Evolutionary conservation across 2,888 invertebrate species (phyloP).

Genomic region (Drosophila stalkeri): DNA sequence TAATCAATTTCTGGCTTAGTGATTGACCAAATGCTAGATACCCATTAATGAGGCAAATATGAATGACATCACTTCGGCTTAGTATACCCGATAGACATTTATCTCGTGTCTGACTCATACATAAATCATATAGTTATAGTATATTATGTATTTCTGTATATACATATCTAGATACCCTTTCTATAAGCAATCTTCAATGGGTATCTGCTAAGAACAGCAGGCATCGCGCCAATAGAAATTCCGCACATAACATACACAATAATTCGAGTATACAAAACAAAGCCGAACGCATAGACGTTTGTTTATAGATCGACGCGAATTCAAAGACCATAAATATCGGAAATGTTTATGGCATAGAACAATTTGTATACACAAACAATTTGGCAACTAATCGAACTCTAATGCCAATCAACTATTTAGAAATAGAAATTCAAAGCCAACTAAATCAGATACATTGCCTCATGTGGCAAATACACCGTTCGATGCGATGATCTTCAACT

Average conservation of each 20-base stretch:
- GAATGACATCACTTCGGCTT: background rate
- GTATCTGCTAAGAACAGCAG: slow-evolving; percentile 23
- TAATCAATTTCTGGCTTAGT: background rate
- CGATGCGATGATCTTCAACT: slow-evolving; percentile 55
- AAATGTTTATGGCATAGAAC: slow-evolving; percentile 6
- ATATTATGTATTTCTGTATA: background rate
- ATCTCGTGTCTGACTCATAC: background rate
- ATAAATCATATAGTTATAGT: background rate
- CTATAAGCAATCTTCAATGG: background rate
- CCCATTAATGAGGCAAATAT: background rate
- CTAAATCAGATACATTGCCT: slow-evolving; percentile 26
- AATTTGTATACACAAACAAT: slow-evolving; percentile 30
- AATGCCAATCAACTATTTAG: slow-evolving; percentile 48
- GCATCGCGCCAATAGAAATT: slow-evolving; percentile 55
- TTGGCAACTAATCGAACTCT: slow-evolving; percentile 43
- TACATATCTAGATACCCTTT: background rate
- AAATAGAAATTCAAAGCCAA: slow-evolving; percentile 50
- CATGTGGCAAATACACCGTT: slow-evolving; percentile 20
- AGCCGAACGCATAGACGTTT: slow-evolving; percentile 28
- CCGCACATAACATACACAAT: slow-evolving; percentile 31
- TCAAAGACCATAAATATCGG: slow-evolving; percentile 48
- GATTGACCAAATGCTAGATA: slow-evolving; percentile 12
- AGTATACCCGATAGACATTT: too few species aligned
- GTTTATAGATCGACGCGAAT: slow-evolving; percentile 52
- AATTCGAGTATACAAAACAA: slow-evolving; percentile 11